Evolutionary conservation across 2,888 invertebrate genomes (phyloP).

Genomic region (Agrotis ipsilon): DNA sequence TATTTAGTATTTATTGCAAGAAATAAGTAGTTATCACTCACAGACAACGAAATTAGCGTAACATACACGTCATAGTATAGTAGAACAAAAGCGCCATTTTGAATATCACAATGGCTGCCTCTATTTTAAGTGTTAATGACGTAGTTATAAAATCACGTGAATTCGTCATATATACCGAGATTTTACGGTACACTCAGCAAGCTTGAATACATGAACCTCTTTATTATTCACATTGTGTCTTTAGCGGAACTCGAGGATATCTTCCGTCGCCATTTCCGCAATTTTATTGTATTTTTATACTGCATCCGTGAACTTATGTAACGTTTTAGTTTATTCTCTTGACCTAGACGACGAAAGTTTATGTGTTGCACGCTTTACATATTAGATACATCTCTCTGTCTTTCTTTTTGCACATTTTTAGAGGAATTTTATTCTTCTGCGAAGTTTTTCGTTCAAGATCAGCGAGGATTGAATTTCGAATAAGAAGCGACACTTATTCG

Average conservation of each 20-base stretch:
- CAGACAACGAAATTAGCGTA: constrained; percentile 19
- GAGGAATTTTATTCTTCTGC: not conserved
- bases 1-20: constrained; percentile 24
- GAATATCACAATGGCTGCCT: constrained; percentile 1
- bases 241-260: constrained; percentile 46
- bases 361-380: constrained; percentile 23
- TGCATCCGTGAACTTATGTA: constrained; percentile 54
- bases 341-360: constrained; percentile 29
- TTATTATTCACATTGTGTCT: constrained; percentile 45
- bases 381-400: not conserved
- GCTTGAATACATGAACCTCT: constrained; percentile 41
- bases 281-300: constrained; percentile 47
- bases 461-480: no score
- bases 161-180: constrained; percentile 1
- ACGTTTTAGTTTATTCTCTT: constrained; percentile 42
- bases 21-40: constrained; percentile 15
- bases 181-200: constrained; percentile 8
- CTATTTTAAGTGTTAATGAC: constrained; percentile 2
- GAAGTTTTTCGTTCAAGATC: not conserved
- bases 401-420: not conserved
- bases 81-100: constrained; percentile 18
- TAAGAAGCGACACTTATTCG: no score
- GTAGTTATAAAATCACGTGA: constrained; percentile 7
- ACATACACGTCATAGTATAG: not conserved
- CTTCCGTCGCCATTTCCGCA: constrained; percentile 52